These are phyloP conservation scores for Megaceryle torquata DNA, from an alignment of 2,113 vertebrate genomes.

Conservation along the genomic window DNA sequence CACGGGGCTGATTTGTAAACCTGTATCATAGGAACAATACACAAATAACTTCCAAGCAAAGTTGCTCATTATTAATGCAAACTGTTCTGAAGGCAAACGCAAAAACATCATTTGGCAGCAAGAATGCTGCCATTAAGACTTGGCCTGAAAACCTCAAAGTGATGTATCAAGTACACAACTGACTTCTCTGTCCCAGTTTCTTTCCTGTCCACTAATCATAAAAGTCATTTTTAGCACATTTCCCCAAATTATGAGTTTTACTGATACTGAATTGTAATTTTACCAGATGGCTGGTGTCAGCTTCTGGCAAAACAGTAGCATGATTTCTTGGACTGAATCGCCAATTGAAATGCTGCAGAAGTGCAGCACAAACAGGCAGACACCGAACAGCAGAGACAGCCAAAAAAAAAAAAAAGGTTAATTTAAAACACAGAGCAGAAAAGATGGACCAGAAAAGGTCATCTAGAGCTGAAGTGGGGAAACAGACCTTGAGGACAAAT, in stretches of 20 bases:
- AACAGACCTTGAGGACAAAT: background rate
- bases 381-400: background rate
- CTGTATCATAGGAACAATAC: background rate
- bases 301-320: background rate
- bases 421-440: background rate
- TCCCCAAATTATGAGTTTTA: constrained; percentile 24
- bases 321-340: constrained; percentile 32
- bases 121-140: constrained; percentile 1
- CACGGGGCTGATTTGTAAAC: accelerated
- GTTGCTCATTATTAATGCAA: constrained; percentile 55
- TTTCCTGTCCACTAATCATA: constrained; percentile 43
- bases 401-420: background rate
- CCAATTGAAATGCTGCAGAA: background rate
- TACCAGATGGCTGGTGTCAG: constrained; percentile 37
- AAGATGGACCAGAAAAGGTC: background rate
- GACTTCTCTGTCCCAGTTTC: background rate
- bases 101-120: constrained; percentile 52
- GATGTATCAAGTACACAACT: background rate
- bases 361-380: background rate
- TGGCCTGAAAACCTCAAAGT: constrained; percentile 48
- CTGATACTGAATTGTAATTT: background rate
- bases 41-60: constrained; percentile 7
- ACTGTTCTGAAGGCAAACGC: constrained; percentile 29
- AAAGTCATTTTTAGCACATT: constrained; percentile 36
- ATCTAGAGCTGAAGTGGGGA: background rate